Conservation (phyloP, 2,113 vertebrate species). For the Chauna torquata region DNA sequence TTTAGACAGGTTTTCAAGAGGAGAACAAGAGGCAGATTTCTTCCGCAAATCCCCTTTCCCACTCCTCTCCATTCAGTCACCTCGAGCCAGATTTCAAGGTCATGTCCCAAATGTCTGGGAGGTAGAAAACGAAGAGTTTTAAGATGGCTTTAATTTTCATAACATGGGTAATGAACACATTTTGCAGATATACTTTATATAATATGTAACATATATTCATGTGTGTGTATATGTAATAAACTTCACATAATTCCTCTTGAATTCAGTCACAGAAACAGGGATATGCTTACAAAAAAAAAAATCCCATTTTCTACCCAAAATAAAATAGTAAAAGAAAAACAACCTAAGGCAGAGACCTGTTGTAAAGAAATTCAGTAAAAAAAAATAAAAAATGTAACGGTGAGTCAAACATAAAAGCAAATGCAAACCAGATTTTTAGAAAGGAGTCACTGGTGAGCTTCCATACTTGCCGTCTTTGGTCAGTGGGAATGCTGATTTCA, state of each 20-base stretch:
- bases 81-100: not conserved
- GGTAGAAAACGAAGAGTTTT: not conserved
- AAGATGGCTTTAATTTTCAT: not conserved
- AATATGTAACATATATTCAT: not conserved
- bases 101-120: not conserved
- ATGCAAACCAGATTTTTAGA: not conserved
- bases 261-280: not conserved
- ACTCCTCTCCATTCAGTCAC: not conserved
- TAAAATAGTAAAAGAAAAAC: not conserved
- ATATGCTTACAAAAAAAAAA: not conserved
- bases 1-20: not conserved
- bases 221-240: not conserved
- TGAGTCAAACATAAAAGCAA: not conserved
- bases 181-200: not conserved
- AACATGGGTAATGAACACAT: not conserved
- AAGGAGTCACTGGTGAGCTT: not conserved
- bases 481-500: not conserved
- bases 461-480: not conserved
- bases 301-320: not conserved
- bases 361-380: not conserved
- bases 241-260: not conserved
- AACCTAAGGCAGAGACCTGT: not conserved
- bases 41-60: not conserved
- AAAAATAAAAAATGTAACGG: not conserved
- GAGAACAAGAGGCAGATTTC: not conserved